phyloP scores from a whole-genome alignment of 2,113 vertebrate species.

The Hippoglossus stenolepis region DNA sequence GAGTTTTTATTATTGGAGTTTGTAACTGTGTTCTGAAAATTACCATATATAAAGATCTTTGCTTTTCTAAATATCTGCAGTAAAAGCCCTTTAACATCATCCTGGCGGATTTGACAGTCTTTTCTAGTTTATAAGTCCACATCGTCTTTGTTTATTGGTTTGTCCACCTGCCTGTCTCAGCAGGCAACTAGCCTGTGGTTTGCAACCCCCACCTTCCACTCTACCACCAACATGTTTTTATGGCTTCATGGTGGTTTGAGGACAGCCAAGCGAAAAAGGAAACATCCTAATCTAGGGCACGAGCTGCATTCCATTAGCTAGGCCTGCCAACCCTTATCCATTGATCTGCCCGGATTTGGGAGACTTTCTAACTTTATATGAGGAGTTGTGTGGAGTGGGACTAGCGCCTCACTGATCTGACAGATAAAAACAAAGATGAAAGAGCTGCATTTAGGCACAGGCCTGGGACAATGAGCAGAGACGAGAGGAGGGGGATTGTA shows the following conservation, averaged over 20 bases:
- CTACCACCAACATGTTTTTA: conserved; percentile 24
- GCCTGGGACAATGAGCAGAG: conserved; percentile 68
- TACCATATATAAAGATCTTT: neutral
- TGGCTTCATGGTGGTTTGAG: conserved; percentile 58
- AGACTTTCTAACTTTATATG: conserved; percentile 80
- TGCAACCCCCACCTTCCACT: neutral
- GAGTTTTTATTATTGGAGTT: neutral
- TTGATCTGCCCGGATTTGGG: conserved; percentile 78
- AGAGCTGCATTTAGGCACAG: conserved; percentile 74
- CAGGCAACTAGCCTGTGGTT: conserved; percentile 17
- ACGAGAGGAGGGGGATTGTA: conserved; percentile 46
- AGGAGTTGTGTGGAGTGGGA: conserved; percentile 69
- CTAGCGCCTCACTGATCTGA: conserved; percentile 74
- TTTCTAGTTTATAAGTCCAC: conserved; percentile 13
- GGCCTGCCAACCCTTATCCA: conserved; percentile 79
- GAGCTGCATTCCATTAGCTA: conserved; percentile 80
- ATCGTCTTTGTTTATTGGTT: conserved; percentile 19
- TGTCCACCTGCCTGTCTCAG: conserved; percentile 34
- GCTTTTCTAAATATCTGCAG: conserved; percentile 6
- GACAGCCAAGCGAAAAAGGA: conserved; percentile 58
- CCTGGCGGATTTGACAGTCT: conserved; percentile 11
- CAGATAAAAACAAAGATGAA: conserved; percentile 81
- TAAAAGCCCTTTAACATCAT: conserved; percentile 2
- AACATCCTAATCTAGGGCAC: conserved; percentile 79
- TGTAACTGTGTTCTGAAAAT: conserved; percentile 9